A percentile compares a stretch with the other conserved stretches of the same genome.
These are phyloP conservation scores for Diachrysia chrysitis DNA, from an alignment of 2,888 invertebrate species.

Conservation along the genomic window DNA sequence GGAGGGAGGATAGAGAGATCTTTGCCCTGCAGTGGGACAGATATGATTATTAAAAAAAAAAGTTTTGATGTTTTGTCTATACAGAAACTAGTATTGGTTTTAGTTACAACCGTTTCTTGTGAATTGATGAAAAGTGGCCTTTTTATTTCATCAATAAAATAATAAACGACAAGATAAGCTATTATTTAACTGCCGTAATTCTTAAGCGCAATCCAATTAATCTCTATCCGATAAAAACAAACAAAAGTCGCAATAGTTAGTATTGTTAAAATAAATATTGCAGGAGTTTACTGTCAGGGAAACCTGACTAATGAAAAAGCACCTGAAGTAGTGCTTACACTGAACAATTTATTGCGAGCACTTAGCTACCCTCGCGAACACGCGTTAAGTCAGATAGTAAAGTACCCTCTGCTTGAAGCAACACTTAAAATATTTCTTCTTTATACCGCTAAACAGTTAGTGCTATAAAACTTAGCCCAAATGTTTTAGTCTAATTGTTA, in stretches of 20 bases:
- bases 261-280: constrained; percentile 47
- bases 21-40: too few species aligned
- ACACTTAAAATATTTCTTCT: constrained; percentile 63
- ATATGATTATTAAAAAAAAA: too few species aligned
- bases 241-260: constrained; percentile 43
- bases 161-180: too few species aligned
- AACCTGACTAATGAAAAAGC: constrained; percentile 77
- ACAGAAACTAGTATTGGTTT: too few species aligned
- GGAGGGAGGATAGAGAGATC: too few species aligned
- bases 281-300: constrained; percentile 65
- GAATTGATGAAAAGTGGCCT: too few species aligned
- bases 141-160: too few species aligned
- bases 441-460: constrained; percentile 48
- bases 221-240: background rate
- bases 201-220: constrained; percentile 16
- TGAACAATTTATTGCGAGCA: constrained; percentile 82
- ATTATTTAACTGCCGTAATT: too few species aligned
- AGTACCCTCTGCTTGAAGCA: constrained; percentile 67
- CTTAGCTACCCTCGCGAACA: constrained; percentile 77
- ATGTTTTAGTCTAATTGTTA: constrained; percentile 15
- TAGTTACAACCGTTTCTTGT: too few species aligned
- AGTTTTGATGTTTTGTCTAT: too few species aligned
- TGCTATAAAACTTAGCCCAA: constrained; percentile 29
- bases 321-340: constrained; percentile 78
- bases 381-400: constrained; percentile 71